Percentiles rank a stretch among this genome's conserved stretches.
Evolutionary conservation across 2,113 vertebrate genomes (phyloP).

Genomic region (Neoarius graeffei): DNA sequence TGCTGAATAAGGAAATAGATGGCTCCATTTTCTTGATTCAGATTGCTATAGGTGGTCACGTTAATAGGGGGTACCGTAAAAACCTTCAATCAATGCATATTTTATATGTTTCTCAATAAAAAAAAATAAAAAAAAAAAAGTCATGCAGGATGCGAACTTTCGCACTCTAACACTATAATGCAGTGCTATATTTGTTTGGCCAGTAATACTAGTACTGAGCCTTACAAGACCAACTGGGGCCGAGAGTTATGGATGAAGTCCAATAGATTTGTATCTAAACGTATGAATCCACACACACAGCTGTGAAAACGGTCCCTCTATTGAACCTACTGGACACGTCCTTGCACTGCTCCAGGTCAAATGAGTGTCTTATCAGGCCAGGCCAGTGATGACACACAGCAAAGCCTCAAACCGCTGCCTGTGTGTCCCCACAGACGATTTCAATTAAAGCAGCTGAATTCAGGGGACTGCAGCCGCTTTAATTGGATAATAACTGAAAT

Average conservation of each 20-base stretch:
- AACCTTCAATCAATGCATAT: neutral
- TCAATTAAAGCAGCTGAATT: slow-evolving; percentile 54
- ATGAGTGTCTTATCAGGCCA: slow-evolving; percentile 47
- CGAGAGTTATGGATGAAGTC: neutral
- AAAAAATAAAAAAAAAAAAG: too few relatives aligned
- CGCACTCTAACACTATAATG: neutral
- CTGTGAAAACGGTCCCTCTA: slow-evolving; percentile 10
- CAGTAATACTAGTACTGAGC: neutral
- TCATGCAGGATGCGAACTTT: neutral
- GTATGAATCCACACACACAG: slow-evolving; percentile 6
- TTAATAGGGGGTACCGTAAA: too few relatives aligned
- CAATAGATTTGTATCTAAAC: slow-evolving; percentile 15
- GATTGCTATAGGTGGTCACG: too few relatives aligned
- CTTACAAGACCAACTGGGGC: neutral
- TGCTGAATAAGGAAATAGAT: too few relatives aligned
- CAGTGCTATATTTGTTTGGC: neutral
- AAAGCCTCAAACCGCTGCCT: slow-evolving; percentile 15
- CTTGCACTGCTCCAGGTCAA: slow-evolving; percentile 27
- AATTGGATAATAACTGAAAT: slow-evolving; percentile 51
- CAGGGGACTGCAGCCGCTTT: slow-evolving; percentile 30
- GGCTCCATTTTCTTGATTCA: too few relatives aligned
- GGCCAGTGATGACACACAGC: slow-evolving; percentile 33
- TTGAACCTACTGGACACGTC: slow-evolving; percentile 21
- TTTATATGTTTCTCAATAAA: neutral
- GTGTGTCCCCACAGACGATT: slow-evolving; percentile 30